phyloP scores from a whole-genome alignment of 2,113 vertebrate species.

The Zapornia atra region DNA sequence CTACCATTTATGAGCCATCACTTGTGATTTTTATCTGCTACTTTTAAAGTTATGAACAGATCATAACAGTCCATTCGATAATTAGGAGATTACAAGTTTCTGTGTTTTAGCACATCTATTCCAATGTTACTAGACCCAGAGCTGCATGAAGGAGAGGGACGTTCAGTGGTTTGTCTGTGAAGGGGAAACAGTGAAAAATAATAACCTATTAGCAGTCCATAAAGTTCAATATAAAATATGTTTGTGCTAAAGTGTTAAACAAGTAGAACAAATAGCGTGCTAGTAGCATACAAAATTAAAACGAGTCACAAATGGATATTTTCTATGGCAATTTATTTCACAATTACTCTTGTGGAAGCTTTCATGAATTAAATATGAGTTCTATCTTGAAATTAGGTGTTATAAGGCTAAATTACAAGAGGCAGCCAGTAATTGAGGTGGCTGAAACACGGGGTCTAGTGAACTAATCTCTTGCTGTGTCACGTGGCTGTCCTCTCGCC shows the following conservation, averaged over 20 bases:
- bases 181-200: slow-evolving; percentile 59
- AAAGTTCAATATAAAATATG: slow-evolving; percentile 80
- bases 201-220: slow-evolving; percentile 64
- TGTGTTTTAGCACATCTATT: slow-evolving; percentile 51
- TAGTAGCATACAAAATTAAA: slow-evolving; percentile 87
- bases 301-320: slow-evolving; percentile 91
- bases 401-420: slow-evolving; percentile 99
- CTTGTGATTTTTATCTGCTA: slow-evolving; percentile 75
- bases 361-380: slow-evolving; percentile 99
- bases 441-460: slow-evolving; percentile 91
- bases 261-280: slow-evolving; percentile 82
- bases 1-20: slow-evolving; percentile 78
- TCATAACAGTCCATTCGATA: slow-evolving; percentile 71
- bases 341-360: slow-evolving; percentile 96
- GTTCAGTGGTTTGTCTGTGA: neutral
- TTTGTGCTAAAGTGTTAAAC: slow-evolving; percentile 85
- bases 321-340: slow-evolving; percentile 98
- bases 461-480: slow-evolving; percentile 95
- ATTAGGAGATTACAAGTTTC: slow-evolving; percentile 79
- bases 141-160: slow-evolving; percentile 58
- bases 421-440: slow-evolving; percentile 99
- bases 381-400: slow-evolving; percentile 99
- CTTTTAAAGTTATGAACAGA: slow-evolving; percentile 78
- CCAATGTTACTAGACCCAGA: slow-evolving; percentile 23
- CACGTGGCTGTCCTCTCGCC: slow-evolving; percentile 86